Base-by-base conservation (phyloP, 2,797 vertebrate species). In the Gambusia yucatana region DNA sequence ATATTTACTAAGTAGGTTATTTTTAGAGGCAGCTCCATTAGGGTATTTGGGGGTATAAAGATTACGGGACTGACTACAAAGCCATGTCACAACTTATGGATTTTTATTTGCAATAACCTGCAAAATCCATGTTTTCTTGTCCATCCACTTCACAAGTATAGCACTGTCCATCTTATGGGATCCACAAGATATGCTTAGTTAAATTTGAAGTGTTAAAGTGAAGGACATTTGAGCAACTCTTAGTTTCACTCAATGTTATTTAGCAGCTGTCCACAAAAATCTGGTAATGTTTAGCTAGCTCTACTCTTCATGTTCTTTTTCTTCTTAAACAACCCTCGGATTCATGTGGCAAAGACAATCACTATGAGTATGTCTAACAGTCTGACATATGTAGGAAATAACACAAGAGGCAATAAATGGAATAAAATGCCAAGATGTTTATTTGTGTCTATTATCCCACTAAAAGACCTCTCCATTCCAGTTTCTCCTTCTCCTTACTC, bases 361-460 rank as follows among this genome's bases (percentile, higher is more conserved):
- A 46, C 90, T 86, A 90, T 78, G 89, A 90, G 87, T 71, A n/a
- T 3, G 6, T 65, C 92, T 85, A 87, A 88, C 84, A 71, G 1
- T 63, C 92, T 86, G 88, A 88, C 83, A 72, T 81, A 90, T 80
- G 87, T 90, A 82, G 63, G 82, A 90, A 87, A 90, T 89, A 90
- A 87, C 85, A 22, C 79, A 80, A 84, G 84, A 92, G 89, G 93
- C 92, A 94, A 93, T 93, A 83, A 92, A 86, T 82, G 88, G 90
- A 93, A 92, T 89, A 28, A 92, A 94, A 89, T 30, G 92, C 88
- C 86, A 83, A 91, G 90, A 90, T 92, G 93, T 94, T 94, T 93
- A 93, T 92, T 93, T 69, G 94, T 88, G 90, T 92, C 91, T 89
- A 93, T 94, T 93, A 94, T 94, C 91, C 90, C 84, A 76, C 91